phyloP scores from a whole-genome alignment of 2,113 vertebrate genomes.

The Trachemys scripta region DNA sequence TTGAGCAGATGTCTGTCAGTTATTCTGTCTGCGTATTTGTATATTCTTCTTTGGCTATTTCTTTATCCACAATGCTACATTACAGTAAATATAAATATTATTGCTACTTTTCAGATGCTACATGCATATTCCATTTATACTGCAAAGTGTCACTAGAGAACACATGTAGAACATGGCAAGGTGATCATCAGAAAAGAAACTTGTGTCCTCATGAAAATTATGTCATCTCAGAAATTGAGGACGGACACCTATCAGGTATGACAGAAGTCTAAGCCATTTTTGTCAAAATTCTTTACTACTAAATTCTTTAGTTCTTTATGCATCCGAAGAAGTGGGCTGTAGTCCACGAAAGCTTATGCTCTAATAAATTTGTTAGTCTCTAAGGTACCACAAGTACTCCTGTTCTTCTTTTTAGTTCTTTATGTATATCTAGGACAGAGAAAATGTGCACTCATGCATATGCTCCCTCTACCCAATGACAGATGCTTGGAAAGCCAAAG shows the following conservation, averaged over 20 bases:
- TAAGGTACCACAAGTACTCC: no score
- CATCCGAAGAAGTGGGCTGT: no score
- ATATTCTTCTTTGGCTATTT: neutral
- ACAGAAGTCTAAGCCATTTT: neutral
- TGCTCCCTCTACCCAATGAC: rapidly evolving
- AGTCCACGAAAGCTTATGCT: no score
- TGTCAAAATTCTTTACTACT: neutral
- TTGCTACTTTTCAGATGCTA: neutral
- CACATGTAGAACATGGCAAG: neutral
- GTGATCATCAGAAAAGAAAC: neutral
- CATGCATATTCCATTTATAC: neutral
- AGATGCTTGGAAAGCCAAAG: neutral
- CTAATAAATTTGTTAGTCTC: no score
- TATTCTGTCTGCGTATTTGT: neutral
- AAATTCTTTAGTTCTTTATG: neutral
- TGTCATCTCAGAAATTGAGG: neutral
- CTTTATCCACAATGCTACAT: neutral
- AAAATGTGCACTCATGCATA: neutral
- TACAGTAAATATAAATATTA: neutral
- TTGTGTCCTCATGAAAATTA: neutral
- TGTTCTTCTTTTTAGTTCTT: no score
- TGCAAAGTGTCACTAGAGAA: neutral
- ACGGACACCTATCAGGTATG: neutral
- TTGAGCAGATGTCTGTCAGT: neutral
- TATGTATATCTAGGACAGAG: neutral